phyloP scores from a whole-genome alignment of 2,797 vertebrate genomes.

The Pelobates cultripes region DNA sequence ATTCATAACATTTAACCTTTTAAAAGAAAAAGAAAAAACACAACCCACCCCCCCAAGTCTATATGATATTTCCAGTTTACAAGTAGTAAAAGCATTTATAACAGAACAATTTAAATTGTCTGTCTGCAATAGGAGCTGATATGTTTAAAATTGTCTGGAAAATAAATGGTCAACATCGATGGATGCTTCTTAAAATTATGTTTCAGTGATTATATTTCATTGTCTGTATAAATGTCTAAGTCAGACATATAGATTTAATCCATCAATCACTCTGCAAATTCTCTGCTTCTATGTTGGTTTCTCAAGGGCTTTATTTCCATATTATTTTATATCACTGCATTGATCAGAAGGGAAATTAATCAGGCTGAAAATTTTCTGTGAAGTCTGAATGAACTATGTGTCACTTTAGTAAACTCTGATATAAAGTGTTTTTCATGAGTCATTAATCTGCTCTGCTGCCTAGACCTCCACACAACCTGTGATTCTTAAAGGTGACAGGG shows the following conservation, averaged over 20 bases:
- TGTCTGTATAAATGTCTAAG: background rate
- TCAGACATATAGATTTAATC: slow-evolving; percentile 15
- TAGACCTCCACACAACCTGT: slow-evolving; percentile 35
- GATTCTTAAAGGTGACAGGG: slow-evolving; percentile 27
- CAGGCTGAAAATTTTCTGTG: slow-evolving; percentile 25
- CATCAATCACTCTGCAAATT: slow-evolving; percentile 19
- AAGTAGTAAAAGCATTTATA: too few species aligned
- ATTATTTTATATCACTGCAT: slow-evolving; percentile 26
- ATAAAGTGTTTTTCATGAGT: slow-evolving; percentile 32
- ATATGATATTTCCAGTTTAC: too few species aligned
- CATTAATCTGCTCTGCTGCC: slow-evolving; percentile 33
- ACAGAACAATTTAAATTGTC: too few species aligned
- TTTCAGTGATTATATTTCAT: background rate
- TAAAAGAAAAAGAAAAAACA: too few species aligned
- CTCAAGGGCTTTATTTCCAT: slow-evolving; percentile 52
- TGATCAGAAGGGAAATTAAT: slow-evolving; percentile 39
- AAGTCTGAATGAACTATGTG: slow-evolving; percentile 42
- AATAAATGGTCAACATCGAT: background rate
- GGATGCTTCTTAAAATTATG: background rate
- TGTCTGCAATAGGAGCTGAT: too few species aligned
- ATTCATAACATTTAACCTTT: too few species aligned
- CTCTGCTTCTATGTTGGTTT: background rate
- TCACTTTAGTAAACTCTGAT: slow-evolving; percentile 22
- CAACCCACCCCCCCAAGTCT: too few species aligned
- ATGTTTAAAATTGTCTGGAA: too few species aligned